These are phyloP conservation scores for Fulmarus glacialis DNA, from an alignment of 2,113 vertebrate genomes.

Conservation along the genomic window DNA sequence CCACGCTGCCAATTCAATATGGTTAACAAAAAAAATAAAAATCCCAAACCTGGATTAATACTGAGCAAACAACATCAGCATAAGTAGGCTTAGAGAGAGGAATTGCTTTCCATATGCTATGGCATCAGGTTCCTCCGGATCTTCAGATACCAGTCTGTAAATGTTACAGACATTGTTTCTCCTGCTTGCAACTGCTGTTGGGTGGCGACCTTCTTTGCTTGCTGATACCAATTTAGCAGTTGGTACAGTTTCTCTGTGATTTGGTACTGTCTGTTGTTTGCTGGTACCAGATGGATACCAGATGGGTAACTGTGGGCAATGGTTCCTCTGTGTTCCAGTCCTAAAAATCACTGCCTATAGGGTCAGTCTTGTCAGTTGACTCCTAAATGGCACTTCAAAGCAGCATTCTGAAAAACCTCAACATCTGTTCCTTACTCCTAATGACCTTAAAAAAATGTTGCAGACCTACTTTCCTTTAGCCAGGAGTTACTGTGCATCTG, in stretches of 20 bases:
- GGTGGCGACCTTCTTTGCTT: conserved; percentile 70
- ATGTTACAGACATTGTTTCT: conserved; percentile 65
- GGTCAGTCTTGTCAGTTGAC: conserved; percentile 72
- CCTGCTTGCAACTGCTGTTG: conserved; percentile 45
- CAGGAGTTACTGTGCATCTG: conserved; percentile 63
- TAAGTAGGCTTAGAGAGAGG: conserved; percentile 16
- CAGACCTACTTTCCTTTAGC: conserved; percentile 58
- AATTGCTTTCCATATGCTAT: conserved; percentile 56
- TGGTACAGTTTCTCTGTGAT: conserved; percentile 73
- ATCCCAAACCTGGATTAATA: conserved; percentile 27
- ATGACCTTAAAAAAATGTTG: conserved; percentile 62
- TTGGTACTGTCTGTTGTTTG: conserved; percentile 77
- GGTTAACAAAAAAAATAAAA: background rate
- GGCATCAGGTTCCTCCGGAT: conserved; percentile 4
- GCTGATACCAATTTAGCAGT: conserved; percentile 73
- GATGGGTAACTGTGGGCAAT: conserved; percentile 79
- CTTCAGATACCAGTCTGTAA: conserved; percentile 48
- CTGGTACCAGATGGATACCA: conserved; percentile 81
- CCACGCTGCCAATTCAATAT: background rate
- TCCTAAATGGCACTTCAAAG: conserved; percentile 77
- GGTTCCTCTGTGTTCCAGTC: conserved; percentile 63
- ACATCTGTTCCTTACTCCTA: conserved; percentile 76
- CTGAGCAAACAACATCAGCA: conserved; percentile 58
- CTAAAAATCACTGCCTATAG: conserved; percentile 66
- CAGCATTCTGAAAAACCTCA: conserved; percentile 60